phyloP scores from a whole-genome alignment of 2,797 vertebrate species.

The Clarias fuscus region DNA sequence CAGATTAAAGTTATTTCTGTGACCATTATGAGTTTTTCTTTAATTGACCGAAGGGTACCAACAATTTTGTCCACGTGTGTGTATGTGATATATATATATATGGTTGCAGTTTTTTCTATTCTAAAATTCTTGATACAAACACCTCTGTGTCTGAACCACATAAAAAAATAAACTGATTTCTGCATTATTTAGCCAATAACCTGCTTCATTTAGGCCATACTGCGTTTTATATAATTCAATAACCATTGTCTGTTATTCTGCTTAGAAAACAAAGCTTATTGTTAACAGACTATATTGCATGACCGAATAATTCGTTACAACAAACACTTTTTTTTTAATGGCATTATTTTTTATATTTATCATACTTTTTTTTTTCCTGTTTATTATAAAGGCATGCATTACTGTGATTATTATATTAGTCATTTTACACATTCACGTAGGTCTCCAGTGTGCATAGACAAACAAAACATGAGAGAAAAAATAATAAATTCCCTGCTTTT shows the following conservation, averaged over 20 bases:
- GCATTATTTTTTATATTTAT: background rate
- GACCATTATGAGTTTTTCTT: no score
- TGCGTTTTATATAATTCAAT: background rate
- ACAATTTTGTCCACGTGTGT: no score
- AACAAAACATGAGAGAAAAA: no score
- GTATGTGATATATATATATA: no score
- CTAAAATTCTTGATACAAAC: background rate
- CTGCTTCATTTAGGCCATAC: background rate
- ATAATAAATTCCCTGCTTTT: no score
- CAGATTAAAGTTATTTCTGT: no score
- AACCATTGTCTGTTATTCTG: background rate
- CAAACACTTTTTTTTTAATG: background rate
- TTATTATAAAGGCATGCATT: background rate
- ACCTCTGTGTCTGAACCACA: no score
- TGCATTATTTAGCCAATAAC: background rate
- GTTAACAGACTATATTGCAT: background rate
- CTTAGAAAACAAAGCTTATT: background rate
- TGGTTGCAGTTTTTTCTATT: background rate
- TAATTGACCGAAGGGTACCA: no score
- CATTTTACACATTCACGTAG: no score
- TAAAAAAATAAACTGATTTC: background rate
- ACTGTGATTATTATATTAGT: background rate
- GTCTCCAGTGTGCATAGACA: no score
- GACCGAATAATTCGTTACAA: background rate
- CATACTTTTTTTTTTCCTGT: background rate